phyloP scores from a whole-genome alignment of 2,888 invertebrate species.

The Ischnus inquisitorius region DNA sequence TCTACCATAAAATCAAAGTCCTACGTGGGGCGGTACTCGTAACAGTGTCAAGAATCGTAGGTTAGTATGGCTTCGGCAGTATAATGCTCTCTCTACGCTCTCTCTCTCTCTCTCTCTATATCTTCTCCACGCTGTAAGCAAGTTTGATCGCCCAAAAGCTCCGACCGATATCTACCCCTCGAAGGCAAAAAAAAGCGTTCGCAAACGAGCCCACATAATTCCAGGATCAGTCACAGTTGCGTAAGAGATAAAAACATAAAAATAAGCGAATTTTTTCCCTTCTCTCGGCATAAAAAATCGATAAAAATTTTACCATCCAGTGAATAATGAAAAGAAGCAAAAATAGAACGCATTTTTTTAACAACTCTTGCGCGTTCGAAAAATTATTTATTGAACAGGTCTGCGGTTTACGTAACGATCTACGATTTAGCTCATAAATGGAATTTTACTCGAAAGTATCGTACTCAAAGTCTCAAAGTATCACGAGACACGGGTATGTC shows the following conservation, averaged over 20 bases:
- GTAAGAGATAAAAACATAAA: background rate
- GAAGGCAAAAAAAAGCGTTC: background rate
- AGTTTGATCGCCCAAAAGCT: slow-evolving; percentile 12
- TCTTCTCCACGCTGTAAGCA: background rate
- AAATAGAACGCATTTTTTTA: background rate
- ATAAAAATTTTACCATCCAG: background rate
- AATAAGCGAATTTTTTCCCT: background rate
- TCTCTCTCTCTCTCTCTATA: too few relatives aligned
- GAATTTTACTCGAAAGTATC: too few relatives aligned
- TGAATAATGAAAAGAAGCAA: background rate
- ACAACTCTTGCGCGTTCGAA: too few relatives aligned
- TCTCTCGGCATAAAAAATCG: background rate
- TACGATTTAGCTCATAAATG: too few relatives aligned
- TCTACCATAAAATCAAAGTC: slow-evolving; percentile 42
- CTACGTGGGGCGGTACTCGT: background rate
- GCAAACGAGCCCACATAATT: slow-evolving; percentile 28
- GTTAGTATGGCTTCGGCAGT: background rate
- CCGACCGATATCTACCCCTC: slow-evolving; percentile 30
- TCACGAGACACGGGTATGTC: too few relatives aligned
- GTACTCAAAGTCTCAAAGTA: too few relatives aligned
- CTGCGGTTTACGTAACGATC: too few relatives aligned
- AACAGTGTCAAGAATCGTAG: slow-evolving; percentile 27
- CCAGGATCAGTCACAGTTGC: slow-evolving; percentile 31
- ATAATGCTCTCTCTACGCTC: background rate
- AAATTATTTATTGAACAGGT: too few relatives aligned